A percentile compares a stretch with the other conserved stretches of the same genome.
These are phyloP conservation scores for Rhopalosiphum nymphaeae DNA, from an alignment of 2,888 invertebrate genomes.

Conservation along the genomic window DNA sequence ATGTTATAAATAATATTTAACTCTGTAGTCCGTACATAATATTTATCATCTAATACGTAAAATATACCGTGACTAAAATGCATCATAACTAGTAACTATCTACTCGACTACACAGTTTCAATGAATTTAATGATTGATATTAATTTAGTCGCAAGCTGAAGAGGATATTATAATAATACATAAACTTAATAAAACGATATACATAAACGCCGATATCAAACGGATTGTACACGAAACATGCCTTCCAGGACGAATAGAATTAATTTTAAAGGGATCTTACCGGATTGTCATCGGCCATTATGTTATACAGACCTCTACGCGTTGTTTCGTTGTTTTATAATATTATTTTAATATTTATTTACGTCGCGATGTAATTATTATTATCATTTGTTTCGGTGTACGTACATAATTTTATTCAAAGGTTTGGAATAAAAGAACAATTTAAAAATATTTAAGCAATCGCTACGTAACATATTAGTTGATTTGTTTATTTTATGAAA, in stretches of 20 bases:
- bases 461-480: not conserved
- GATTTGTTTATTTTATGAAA: not conserved
- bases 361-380: not conserved
- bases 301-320: not conserved
- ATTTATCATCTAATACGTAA: not conserved
- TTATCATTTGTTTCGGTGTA: not conserved
- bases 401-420: not conserved
- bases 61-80: not conserved
- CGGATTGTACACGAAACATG: not conserved
- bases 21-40: not conserved
- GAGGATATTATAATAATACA: not conserved
- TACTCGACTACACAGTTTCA: not conserved
- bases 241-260: not conserved
- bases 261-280: not conserved
- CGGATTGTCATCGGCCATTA: not conserved
- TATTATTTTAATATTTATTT: not conserved
- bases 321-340: not conserved
- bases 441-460: not conserved
- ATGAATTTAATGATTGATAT: not conserved
- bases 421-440: not conserved
- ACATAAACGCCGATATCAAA: not conserved
- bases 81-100: not conserved
- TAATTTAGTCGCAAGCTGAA: not conserved
- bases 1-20: not conserved
- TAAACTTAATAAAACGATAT: not conserved